Conservation (phyloP, 2,888 invertebrate species). For the Pimpla rufipes region DNA sequence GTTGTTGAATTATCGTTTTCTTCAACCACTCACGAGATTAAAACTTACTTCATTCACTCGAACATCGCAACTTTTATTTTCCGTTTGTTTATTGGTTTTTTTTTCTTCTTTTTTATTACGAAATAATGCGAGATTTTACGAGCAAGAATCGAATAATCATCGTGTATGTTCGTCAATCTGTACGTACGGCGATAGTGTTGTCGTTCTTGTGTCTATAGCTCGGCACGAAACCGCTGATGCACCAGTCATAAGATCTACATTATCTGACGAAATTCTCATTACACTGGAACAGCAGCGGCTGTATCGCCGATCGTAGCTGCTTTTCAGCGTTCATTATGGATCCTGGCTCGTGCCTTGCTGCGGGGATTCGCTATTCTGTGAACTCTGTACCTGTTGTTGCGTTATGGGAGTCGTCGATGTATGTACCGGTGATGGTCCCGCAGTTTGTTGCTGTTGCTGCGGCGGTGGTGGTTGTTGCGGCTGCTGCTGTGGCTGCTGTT, state of each 20-base stretch:
- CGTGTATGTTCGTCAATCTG: slow-evolving; percentile 70
- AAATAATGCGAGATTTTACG: slow-evolving; percentile 49
- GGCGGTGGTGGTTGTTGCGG: slow-evolving; percentile 61
- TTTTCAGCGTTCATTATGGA: slow-evolving; percentile 82
- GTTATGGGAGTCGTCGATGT: slow-evolving; percentile 62
- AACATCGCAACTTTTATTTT: slow-evolving; percentile 48
- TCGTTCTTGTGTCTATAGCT: slow-evolving; percentile 57
- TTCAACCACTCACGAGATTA: slow-evolving; percentile 10
- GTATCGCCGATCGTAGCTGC: slow-evolving; percentile 54
- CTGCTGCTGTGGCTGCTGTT: slow-evolving; percentile 51
- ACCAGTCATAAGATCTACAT: slow-evolving; percentile 59
- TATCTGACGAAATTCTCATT: slow-evolving; percentile 71
- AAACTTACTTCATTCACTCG: slow-evolving; percentile 45
- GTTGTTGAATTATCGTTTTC: slow-evolving; percentile 50
- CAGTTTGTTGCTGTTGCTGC: slow-evolving; percentile 67
- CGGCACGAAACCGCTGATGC: slow-evolving; percentile 74
- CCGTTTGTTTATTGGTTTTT: slow-evolving; percentile 44
- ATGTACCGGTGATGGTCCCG: slow-evolving; percentile 69
- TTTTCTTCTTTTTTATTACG: slow-evolving; percentile 44
- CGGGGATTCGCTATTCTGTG: slow-evolving; percentile 80
- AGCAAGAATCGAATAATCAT: slow-evolving; percentile 65
- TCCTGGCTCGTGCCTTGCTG: slow-evolving; percentile 82
- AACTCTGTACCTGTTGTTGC: slow-evolving; percentile 74
- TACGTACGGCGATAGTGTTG: slow-evolving; percentile 75
- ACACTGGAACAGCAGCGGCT: slow-evolving; percentile 77